Conservation (phyloP, 2,888 invertebrate genomes). For the Apantesis nais region DNA sequence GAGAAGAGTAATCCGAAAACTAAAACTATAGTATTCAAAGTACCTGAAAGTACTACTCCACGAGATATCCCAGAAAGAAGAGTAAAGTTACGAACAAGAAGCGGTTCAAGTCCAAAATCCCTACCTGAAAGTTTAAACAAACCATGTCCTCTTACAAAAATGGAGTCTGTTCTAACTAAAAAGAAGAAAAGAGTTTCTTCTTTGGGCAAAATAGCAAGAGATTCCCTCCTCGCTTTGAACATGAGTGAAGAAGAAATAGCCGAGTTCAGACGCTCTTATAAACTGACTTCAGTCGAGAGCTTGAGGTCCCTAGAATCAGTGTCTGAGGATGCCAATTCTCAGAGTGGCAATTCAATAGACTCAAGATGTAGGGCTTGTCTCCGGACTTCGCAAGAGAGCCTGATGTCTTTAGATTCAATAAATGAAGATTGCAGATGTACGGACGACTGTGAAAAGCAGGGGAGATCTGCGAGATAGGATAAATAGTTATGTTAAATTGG, state of each 20-base stretch:
- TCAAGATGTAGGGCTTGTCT: slow-evolving; percentile 74
- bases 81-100: slow-evolving; percentile 66
- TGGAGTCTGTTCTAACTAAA: slow-evolving; percentile 65
- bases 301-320: slow-evolving; percentile 77
- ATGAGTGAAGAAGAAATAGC: slow-evolving; percentile 82
- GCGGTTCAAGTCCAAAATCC: slow-evolving; percentile 79
- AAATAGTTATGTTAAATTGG: slow-evolving; percentile 19
- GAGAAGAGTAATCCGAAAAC: slow-evolving; percentile 66
- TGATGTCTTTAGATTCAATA: slow-evolving; percentile 79
- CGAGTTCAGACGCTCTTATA: slow-evolving; percentile 75
- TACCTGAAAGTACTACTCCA: slow-evolving; percentile 74
- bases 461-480: slow-evolving; percentile 66
- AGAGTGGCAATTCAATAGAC: slow-evolving; percentile 76
- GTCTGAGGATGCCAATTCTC: slow-evolving; percentile 78
- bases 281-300: slow-evolving; percentile 78
- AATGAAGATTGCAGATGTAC: slow-evolving; percentile 75
- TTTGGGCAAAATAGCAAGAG: slow-evolving; percentile 78
- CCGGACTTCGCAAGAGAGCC: slow-evolving; percentile 76
- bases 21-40: slow-evolving; percentile 75
- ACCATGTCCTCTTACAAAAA: slow-evolving; percentile 69
- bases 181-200: slow-evolving; percentile 79
- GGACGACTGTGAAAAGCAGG: slow-evolving; percentile 65
- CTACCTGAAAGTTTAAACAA: slow-evolving; percentile 78
- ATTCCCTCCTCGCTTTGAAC: slow-evolving; percentile 77
- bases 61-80: slow-evolving; percentile 76